Percentiles rank a stretch among this genome's conserved stretches.
Evolutionary conservation across 2,113 vertebrate species (phyloP).

Genomic region (Spermophilus dauricus): DNA sequence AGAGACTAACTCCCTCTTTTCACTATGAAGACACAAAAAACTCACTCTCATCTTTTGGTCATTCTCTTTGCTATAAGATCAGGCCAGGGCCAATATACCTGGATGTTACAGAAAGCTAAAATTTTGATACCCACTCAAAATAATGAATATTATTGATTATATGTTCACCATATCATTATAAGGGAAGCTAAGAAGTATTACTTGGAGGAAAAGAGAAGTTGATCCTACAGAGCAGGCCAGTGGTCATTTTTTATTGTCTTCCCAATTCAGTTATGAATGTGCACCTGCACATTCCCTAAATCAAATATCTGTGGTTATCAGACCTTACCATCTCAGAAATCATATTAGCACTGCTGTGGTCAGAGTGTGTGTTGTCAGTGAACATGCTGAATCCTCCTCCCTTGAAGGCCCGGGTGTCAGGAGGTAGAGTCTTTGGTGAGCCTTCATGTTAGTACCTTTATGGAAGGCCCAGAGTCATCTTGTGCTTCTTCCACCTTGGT

Average conservation of each 20-base stretch:
- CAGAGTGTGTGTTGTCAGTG: too few relatives aligned
- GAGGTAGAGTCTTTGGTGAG: neutral
- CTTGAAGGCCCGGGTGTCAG: neutral
- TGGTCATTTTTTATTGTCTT: neutral
- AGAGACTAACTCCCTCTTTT: neutral
- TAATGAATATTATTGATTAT: neutral
- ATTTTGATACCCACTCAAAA: neutral
- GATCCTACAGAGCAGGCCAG: neutral
- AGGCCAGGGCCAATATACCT: neutral
- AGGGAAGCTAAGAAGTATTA: neutral
- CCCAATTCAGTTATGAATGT: rapidly evolving
- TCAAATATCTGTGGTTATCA: neutral
- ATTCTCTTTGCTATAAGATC: neutral
- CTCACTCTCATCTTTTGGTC: neutral
- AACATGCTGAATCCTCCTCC: neutral
- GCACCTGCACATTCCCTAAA: neutral
- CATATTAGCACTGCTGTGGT: neutral
- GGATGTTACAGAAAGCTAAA: neutral
- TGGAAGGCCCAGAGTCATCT: too few relatives aligned
- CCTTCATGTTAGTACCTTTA: neutral
- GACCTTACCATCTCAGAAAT: neutral
- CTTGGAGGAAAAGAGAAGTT: neutral
- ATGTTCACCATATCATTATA: neutral
- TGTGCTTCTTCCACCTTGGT: neutral
- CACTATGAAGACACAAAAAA: neutral